These are phyloP conservation scores for Orthosia gothica DNA, from an alignment of 2,888 invertebrate species.

Conservation along the genomic window DNA sequence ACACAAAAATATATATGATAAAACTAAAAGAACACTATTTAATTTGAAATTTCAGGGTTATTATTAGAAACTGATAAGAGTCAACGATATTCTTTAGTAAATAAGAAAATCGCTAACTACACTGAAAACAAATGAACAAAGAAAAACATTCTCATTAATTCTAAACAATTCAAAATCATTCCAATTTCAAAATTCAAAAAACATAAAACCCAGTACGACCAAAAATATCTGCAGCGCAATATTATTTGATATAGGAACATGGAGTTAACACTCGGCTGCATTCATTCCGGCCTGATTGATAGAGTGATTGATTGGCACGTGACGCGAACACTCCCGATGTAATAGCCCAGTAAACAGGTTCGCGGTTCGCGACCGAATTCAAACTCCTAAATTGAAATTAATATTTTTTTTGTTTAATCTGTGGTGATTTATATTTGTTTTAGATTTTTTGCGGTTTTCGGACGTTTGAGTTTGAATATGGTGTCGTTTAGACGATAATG, in stretches of 20 bases:
- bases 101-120: not conserved
- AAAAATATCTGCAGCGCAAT: conserved; percentile 63
- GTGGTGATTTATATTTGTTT: conserved; percentile 32
- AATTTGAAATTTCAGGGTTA: no score
- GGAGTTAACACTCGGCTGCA: conserved; percentile 66
- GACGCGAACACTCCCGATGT: conserved; percentile 73
- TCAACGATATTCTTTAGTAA: no score
- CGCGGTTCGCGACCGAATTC: conserved; percentile 51
- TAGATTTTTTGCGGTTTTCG: not conserved
- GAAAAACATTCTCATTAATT: not conserved
- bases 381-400: conserved; percentile 58
- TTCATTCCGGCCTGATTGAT: conserved; percentile 77
- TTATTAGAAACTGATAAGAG: no score
- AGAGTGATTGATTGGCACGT: conserved; percentile 82
- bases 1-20: not conserved
- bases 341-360: conserved; percentile 65
- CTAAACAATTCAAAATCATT: conserved; percentile 1
- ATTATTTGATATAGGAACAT: conserved; percentile 53
- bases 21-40: not conserved
- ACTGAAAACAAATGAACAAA: not conserved
- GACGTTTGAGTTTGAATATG: not conserved
- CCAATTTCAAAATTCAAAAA: conserved; percentile 27
- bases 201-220: conserved; percentile 18
- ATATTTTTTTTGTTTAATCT: conserved; percentile 52
- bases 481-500: not conserved